These are phyloP conservation scores for Drosophila kuntzei DNA, from an alignment of 2,888 invertebrate genomes.

Conservation along the genomic window DNA sequence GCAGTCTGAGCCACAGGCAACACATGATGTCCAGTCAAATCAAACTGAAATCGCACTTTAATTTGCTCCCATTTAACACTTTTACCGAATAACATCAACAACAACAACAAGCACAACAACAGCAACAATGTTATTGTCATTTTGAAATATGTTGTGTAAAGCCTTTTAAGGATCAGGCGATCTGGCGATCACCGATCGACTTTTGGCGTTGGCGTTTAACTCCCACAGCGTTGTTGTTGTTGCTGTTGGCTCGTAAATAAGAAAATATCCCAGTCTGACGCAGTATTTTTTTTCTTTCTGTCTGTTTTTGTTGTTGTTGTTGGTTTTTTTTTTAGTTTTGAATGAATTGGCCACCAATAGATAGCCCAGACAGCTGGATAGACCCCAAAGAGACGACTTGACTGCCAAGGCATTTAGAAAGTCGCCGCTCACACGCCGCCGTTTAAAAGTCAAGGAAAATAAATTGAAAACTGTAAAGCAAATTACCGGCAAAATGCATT, in stretches of 20 bases:
- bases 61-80: slow-evolving; percentile 72
- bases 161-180: slow-evolving; percentile 72
- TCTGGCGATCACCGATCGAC: slow-evolving; percentile 25
- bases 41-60: slow-evolving; percentile 48
- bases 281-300: slow-evolving; percentile 20
- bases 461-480: slow-evolving; percentile 80
- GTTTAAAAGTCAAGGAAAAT: slow-evolving; percentile 69
- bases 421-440: slow-evolving; percentile 64
- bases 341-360: slow-evolving; percentile 77
- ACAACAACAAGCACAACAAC: slow-evolving; percentile 14
- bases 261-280: slow-evolving; percentile 40
- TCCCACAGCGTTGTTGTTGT: slow-evolving; percentile 49
- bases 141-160: slow-evolving; percentile 55
- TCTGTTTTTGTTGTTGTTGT: not conserved
- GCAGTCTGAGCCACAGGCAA: slow-evolving; percentile 38
- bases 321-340: slow-evolving; percentile 31
- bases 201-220: slow-evolving; percentile 43
- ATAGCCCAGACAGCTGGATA: slow-evolving; percentile 64
- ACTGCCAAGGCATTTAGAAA: slow-evolving; percentile 73
- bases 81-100: slow-evolving; percentile 46
- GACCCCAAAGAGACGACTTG: slow-evolving; percentile 42
- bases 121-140: slow-evolving; percentile 42
- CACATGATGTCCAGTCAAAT: slow-evolving; percentile 50
- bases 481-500: slow-evolving; percentile 80
- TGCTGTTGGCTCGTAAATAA: slow-evolving; percentile 47